Conservation (phyloP, 1,140 invertebrate species). For the Formica exsecta region DNA sequence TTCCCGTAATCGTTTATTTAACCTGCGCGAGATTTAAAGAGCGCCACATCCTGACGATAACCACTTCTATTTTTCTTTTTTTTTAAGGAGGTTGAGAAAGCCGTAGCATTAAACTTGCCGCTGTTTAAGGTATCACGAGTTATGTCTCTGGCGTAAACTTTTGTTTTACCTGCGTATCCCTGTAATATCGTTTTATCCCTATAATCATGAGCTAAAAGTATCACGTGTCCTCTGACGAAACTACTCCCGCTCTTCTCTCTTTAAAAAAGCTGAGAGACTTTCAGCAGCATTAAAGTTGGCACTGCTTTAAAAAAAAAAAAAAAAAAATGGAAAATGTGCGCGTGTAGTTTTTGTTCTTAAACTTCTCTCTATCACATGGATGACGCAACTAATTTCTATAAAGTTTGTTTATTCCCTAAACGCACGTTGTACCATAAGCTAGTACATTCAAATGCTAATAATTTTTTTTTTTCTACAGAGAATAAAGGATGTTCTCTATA, state of each 20-base stretch:
- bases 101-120: slow-evolving; percentile 63
- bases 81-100: slow-evolving; percentile 64
- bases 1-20: slow-evolving; percentile 20
- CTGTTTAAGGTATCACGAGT: slow-evolving; percentile 52
- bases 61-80: slow-evolving; percentile 40
- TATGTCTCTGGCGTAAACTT: slow-evolving; percentile 56
- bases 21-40: slow-evolving; percentile 10
- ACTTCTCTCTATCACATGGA: neutral
- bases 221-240: slow-evolving; percentile 25
- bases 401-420: slow-evolving; percentile 27
- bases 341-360: neutral
- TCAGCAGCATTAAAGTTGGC: slow-evolving; percentile 8
- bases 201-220: slow-evolving; percentile 39
- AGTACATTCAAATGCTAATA: neutral
- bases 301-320: neutral
- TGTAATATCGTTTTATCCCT: slow-evolving; percentile 36
- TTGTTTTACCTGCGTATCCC: slow-evolving; percentile 31
- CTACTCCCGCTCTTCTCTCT: neutral
- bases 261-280: slow-evolving; percentile 21
- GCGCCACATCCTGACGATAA: slow-evolving; percentile 39
- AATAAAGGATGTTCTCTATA: neutral
- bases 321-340: slow-evolving; percentile 24
- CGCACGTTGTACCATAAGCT: slow-evolving; percentile 30
- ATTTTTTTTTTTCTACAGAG: neutral
- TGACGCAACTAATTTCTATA: slow-evolving; percentile 12